These are phyloP conservation scores for Sphaeridia pumilis DNA, from an alignment of 2,888 invertebrate species.

Conservation along the genomic window DNA sequence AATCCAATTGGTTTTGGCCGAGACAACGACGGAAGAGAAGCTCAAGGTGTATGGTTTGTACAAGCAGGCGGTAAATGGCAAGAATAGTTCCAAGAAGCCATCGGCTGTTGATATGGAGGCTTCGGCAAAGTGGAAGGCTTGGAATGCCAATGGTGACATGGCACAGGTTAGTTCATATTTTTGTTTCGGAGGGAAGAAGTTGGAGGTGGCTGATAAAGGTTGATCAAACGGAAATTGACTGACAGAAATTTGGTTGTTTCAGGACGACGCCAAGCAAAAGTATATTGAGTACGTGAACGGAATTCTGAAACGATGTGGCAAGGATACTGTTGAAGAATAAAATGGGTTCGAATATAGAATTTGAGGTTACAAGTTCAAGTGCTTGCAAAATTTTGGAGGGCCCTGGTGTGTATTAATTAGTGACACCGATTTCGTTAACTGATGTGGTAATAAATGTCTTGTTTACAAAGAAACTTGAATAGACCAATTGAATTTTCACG, in stretches of 20 bases:
- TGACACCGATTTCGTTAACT: too few species aligned
- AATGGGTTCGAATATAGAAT: too few species aligned
- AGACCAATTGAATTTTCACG: too few species aligned
- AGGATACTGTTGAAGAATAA: not conserved
- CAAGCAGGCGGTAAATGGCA: conserved; percentile 6
- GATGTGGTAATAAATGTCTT: too few species aligned
- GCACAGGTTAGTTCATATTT: not conserved
- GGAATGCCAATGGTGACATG: conserved; percentile 7
- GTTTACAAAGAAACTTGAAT: too few species aligned
- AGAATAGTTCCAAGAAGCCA: conserved; percentile 1
- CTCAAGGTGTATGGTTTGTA: conserved; percentile 4
- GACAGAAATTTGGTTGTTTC: too few species aligned
- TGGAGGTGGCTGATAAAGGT: too few species aligned
- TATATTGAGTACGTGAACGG: conserved; percentile 6
- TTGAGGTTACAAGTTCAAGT: too few species aligned
- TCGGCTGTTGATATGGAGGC: conserved; percentile 2
- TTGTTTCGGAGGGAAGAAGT: too few species aligned
- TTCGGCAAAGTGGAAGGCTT: conserved; percentile 5
- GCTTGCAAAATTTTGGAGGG: too few species aligned
- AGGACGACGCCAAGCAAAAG: conserved; percentile 7
- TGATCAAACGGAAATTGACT: too few species aligned
- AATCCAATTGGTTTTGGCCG: not conserved
- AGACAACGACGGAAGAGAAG: conserved; percentile 4
- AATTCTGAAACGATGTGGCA: not conserved
- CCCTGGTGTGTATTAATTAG: too few species aligned